Conservation (phyloP, 2,113 vertebrate genomes). For the Phylloscopus trochilus region DNA sequence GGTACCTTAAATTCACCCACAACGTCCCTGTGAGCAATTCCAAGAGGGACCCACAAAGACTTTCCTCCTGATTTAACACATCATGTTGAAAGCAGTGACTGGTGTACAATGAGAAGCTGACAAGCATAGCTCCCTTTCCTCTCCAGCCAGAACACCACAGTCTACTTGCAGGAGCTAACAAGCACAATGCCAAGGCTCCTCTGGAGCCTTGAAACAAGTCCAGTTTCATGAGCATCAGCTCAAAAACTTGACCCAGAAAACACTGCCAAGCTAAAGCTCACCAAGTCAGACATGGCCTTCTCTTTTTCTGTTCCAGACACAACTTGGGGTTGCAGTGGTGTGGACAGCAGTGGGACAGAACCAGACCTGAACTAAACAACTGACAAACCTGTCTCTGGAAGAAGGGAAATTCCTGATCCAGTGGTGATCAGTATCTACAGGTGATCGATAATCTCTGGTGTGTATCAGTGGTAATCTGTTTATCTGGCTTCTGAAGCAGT, state of each 20-base stretch:
- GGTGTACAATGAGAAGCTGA: not conserved
- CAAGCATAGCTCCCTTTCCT: not conserved
- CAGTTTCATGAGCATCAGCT: not conserved
- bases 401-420: not conserved
- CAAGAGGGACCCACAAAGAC: not conserved
- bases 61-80: not conserved
- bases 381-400: not conserved
- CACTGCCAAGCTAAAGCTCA: not conserved
- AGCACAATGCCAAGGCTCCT: not conserved
- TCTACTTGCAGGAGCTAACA: not conserved
- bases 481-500: not conserved
- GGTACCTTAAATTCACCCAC: not conserved
- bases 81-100: not conserved
- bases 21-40: not conserved
- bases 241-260: not conserved
- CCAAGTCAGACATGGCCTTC: accelerated
- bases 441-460: not conserved
- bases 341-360: not conserved
- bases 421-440: not conserved
- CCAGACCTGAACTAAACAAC: not conserved
- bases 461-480: not conserved
- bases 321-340: not conserved
- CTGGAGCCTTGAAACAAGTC: not conserved
- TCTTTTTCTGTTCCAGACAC: not conserved
- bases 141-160: not conserved